phyloP scores from a whole-genome alignment of 2,113 vertebrate species.

The Fukomys damarensis region DNA sequence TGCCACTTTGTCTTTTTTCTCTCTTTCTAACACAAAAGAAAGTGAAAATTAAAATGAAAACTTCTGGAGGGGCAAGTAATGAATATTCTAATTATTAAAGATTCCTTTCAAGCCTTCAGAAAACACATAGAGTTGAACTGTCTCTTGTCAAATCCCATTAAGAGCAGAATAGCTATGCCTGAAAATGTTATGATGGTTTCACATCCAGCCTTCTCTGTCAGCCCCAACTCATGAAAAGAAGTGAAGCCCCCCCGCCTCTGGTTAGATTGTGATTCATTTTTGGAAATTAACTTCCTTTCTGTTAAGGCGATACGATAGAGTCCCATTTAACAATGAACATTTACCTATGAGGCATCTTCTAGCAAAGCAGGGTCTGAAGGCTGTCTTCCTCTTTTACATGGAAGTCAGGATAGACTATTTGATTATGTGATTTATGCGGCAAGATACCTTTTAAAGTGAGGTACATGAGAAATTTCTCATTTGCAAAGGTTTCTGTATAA shows the following conservation, averaged over 20 bases:
- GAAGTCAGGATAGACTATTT: neutral
- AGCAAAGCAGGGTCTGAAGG: neutral
- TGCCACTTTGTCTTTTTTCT: slow-evolving; percentile 55
- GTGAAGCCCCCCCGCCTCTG: slow-evolving; percentile 58
- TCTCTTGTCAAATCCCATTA: slow-evolving; percentile 74
- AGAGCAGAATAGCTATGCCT: slow-evolving; percentile 73
- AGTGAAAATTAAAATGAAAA: slow-evolving; percentile 79
- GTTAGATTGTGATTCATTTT: slow-evolving; percentile 57
- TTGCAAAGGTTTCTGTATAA: neutral
- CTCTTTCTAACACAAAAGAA: slow-evolving; percentile 64
- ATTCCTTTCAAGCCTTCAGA: slow-evolving; percentile 71
- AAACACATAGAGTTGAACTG: slow-evolving; percentile 67
- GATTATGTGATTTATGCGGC: neutral
- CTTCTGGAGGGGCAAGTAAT: slow-evolving; percentile 58
- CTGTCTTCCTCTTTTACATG: neutral
- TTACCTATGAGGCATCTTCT: neutral
- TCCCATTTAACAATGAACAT: neutral
- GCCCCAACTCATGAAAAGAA: slow-evolving; percentile 51
- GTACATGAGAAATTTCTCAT: neutral
- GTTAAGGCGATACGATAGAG: neutral
- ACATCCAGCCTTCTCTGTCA: slow-evolving; percentile 61
- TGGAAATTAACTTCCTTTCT: slow-evolving; percentile 71
- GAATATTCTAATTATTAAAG: slow-evolving; percentile 77
- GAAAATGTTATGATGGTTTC: slow-evolving; percentile 57
- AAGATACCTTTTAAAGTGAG: neutral